Base-by-base conservation (phyloP, 2,888 invertebrate genomes). In the Eristalinus aeneus region DNA sequence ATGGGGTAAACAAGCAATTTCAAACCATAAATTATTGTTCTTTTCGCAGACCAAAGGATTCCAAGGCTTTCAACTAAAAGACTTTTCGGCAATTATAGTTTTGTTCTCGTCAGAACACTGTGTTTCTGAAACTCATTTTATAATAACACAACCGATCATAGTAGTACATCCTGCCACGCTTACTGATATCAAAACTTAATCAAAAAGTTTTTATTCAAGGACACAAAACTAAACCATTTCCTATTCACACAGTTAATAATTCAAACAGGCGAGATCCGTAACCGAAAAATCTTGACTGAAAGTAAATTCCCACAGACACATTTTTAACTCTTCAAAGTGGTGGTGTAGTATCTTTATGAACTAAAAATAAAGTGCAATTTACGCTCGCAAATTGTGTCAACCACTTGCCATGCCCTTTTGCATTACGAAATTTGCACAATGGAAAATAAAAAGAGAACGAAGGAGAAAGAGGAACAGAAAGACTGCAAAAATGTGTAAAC, bases 351-450 rank as follows among this genome's bases (percentile, higher is more conserved):
- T 39, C 36, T 61, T 39, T 53, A 53, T 53, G 60, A 75, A 68
- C 31, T 6, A 20, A 73, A 46, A 74, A 61, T 39, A 67, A 84
- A 84, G 22, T 63, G 71, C 67, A 84, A 63, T 71, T 68, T 63
- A 72, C 65, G 64, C 64, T 76, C 58, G 58, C 53, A 31, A 85
- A 76, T 64, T 81, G 64, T 85, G 76, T 77, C 81, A 85, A 85
- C 65, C 71, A 81, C 77, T 85, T 80, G 72, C 84, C 76, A 73
- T 85, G 76, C 81, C 72, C 76, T 81, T 81, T 80, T 80, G n/a
- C 60, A 68, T 61, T 75, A 68, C 80, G 80, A 80, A 73, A 80
- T 74, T 68, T 46, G 22, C 39, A 73, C 58, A 78, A 64, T 61
- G 61, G 58, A 71, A 61, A 22, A 4, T 16, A 72, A 68, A 72